Percentiles rank a stretch among this genome's conserved stretches.
These are phyloP conservation scores for Lordiphosa clarofinis DNA, from an alignment of 1,140 invertebrate species.

Conservation along the genomic window DNA sequence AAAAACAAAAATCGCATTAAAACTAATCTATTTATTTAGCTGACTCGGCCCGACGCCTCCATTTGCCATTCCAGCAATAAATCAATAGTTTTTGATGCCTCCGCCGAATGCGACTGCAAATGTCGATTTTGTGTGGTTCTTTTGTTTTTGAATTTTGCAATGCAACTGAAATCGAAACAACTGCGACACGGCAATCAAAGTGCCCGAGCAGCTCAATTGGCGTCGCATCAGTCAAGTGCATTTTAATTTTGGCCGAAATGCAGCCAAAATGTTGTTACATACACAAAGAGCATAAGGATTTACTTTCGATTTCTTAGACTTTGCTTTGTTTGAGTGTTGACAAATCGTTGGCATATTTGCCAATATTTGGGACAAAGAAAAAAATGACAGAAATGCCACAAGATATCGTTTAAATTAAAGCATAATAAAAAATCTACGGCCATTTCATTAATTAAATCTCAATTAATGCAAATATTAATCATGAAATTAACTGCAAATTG, in stretches of 20 bases:
- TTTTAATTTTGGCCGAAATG: constrained; percentile 21
- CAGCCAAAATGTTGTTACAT: constrained; percentile 41
- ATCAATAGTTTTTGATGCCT: constrained; percentile 65
- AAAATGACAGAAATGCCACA: constrained; percentile 28
- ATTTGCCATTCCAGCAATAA: constrained; percentile 59
- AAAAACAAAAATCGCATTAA: constrained; percentile 29
- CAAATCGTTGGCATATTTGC: constrained; percentile 62
- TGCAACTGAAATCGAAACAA: constrained; percentile 61
- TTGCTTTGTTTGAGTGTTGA: constrained; percentile 31
- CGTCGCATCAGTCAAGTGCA: constrained; percentile 31
- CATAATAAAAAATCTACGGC: constrained; percentile 16
- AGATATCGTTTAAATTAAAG: constrained; percentile 16
- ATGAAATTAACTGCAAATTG: constrained; percentile 31
- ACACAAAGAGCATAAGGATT: constrained; percentile 10
- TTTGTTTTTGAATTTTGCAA: constrained; percentile 64
- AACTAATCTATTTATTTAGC: constrained; percentile 75
- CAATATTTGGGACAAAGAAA: constrained; percentile 25
- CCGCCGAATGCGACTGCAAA: constrained; percentile 8
- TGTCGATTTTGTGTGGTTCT: constrained; percentile 33
- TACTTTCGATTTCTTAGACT: constrained; percentile 61
- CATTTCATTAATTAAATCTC: constrained; percentile 18
- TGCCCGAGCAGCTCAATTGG: constrained; percentile 43
- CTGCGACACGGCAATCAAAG: constrained; percentile 66
- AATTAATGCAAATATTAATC: constrained; percentile 34
- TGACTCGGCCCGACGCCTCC: constrained; percentile 38